Conservation (phyloP, 2,113 vertebrate species). For the Siniperca knerii region DNA sequence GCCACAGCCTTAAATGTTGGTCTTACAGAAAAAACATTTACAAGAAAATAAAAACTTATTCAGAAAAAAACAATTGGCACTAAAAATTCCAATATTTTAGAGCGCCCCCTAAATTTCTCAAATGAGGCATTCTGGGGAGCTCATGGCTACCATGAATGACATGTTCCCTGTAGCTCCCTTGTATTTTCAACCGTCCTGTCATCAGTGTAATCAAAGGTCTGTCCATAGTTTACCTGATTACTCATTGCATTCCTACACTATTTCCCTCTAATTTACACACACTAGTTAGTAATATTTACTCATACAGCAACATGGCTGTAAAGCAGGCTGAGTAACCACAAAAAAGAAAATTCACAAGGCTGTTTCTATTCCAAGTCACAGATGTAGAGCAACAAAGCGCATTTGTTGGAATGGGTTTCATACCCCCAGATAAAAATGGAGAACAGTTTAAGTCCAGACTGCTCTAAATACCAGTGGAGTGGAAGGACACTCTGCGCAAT, state of each 20-base stretch:
- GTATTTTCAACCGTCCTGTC: no score
- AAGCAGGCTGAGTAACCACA: constrained; percentile 8
- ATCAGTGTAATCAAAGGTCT: background rate
- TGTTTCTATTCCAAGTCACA: constrained; percentile 27
- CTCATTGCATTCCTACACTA: background rate
- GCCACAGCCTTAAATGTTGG: no score
- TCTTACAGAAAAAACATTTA: no score
- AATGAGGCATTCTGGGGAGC: no score
- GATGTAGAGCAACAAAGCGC: constrained; percentile 35
- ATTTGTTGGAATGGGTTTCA: constrained; percentile 26
- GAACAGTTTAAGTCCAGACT: constrained; percentile 19
- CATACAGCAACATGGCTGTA: constrained; percentile 5
- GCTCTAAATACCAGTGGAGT: constrained; percentile 24
- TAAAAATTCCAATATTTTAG: no score
- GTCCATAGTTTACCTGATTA: background rate
- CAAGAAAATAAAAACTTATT: no score
- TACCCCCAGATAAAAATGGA: constrained; percentile 31
- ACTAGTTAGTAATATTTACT: constrained; percentile 21
- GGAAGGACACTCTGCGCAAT: constrained; percentile 13
- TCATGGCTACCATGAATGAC: no score
- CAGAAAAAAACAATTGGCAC: no score
- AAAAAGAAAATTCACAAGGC: background rate
- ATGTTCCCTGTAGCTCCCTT: no score
- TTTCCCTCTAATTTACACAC: background rate
- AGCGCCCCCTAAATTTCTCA: no score